Evolutionary conservation across 2,888 invertebrate species (phyloP).

Genomic region (Deilephila elpenor): DNA sequence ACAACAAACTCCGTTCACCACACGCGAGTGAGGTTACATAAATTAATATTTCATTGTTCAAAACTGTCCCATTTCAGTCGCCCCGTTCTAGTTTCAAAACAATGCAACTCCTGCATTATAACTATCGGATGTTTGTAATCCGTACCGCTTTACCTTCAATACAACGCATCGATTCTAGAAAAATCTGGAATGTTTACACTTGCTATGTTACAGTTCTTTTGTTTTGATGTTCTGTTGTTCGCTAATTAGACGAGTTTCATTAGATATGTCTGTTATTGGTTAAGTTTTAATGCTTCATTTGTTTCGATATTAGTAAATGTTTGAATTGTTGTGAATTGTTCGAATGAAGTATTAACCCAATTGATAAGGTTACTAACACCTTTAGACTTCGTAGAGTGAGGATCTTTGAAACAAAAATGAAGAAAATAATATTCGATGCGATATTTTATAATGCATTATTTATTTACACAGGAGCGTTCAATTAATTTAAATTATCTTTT

Average conservation of each 20-base stretch:
- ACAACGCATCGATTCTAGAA: not conserved
- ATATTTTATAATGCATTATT: too few relatives aligned
- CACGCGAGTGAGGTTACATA: slow-evolving; percentile 5
- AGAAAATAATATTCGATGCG: too few relatives aligned
- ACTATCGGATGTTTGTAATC: not conserved
- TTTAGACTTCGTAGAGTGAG: too few relatives aligned
- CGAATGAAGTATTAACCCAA: too few relatives aligned
- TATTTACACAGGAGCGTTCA: too few relatives aligned
- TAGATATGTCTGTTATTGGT: not conserved
- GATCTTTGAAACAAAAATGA: too few relatives aligned
- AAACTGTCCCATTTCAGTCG: not conserved
- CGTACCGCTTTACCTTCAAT: not conserved
- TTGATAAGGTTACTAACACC: too few relatives aligned
- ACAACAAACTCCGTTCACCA: not conserved
- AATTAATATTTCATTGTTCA: slow-evolving; percentile 15
- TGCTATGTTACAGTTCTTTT: not conserved
- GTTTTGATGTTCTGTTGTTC: not conserved
- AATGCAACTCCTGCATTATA: not conserved
- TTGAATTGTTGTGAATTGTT: too few relatives aligned
- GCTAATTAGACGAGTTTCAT: not conserved
- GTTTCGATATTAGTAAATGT: too few relatives aligned
- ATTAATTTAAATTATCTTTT: too few relatives aligned
- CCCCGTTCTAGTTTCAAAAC: not conserved
- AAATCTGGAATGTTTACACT: not conserved
- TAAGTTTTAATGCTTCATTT: too few relatives aligned